Percentiles rank a stretch among this genome's conserved stretches.
Conservation (phyloP, 2,113 vertebrate species). For the Hippocampus barbouri region DNA sequence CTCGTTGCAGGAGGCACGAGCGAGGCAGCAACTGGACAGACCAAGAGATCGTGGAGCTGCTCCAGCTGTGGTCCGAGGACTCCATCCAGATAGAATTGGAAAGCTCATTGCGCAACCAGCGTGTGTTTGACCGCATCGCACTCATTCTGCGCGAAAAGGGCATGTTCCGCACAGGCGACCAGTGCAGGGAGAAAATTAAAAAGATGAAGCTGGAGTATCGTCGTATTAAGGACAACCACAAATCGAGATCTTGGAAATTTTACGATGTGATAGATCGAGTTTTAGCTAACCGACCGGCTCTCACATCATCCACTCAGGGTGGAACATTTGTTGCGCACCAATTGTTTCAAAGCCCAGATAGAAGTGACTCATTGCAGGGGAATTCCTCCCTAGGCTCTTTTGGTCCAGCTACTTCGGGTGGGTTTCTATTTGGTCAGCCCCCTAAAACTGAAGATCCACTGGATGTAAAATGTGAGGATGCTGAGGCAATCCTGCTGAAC, state of each 20-base stretch:
- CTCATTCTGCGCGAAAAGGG: conserved; percentile 80
- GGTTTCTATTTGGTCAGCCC: conserved; percentile 74
- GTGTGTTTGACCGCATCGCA: conserved; percentile 85
- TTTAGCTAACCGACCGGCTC: conserved; percentile 74
- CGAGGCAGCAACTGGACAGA: conserved; percentile 88
- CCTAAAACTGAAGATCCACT: conserved; percentile 73
- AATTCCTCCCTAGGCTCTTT: conserved; percentile 45
- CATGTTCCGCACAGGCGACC: conserved; percentile 80
- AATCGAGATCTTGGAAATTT: conserved; percentile 82
- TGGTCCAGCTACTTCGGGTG: conserved; percentile 56
- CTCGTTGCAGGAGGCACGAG: conserved; percentile 81
- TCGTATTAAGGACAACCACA: conserved; percentile 83
- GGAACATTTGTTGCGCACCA: conserved; percentile 73
- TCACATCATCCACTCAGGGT: conserved; percentile 75
- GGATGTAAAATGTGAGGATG: conserved; percentile 83
- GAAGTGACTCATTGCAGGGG: conserved; percentile 65
- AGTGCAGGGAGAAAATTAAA: conserved; percentile 89
- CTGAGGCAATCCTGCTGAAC: conserved; percentile 73
- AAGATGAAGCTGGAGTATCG: conserved; percentile 93
- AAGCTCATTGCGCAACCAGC: conserved; percentile 85
- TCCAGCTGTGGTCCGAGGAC: conserved; percentile 85
- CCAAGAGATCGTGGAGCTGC: conserved; percentile 83
- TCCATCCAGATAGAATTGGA: conserved; percentile 82
- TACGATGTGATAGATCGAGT: conserved; percentile 88
- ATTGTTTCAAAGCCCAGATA: conserved; percentile 69